Base-by-base conservation (phyloP, 2,113 vertebrate genomes). In the Accipiter cooperii region DNA sequence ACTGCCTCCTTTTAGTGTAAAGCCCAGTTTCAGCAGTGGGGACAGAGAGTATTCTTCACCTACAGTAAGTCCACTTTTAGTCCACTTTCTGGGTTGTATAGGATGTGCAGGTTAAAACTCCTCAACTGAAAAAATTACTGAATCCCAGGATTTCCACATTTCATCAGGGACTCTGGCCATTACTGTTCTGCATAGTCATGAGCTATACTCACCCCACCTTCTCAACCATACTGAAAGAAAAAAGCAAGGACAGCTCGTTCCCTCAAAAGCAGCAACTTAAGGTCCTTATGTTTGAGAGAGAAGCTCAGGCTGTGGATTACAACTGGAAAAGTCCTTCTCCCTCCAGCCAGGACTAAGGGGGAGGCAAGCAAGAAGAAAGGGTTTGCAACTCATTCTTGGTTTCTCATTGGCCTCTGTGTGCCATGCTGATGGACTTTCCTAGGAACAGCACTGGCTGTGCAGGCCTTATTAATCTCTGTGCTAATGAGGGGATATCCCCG, bases 381-480 rank as follows among this genome's bases (percentile, higher is more conserved):
- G 17, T 70, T 74, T 57, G 8, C 33, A 80, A 28, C 3, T 75
- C 51, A 3, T 52, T 63, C 26, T 51, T 57, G 18, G 14, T 42
- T 93, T 58, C 60, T 57, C 2, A 0, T 6, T n/a, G 13, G 20
- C 19, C 15, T 46, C 40, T 51, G 34, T 1, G 0, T 0, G 1
- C 5, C 5, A 0, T 26, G 40, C 12, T 44, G 40, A 24, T 9
- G 60, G 44, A 71, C 16, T 36, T 15, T 78, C 31, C 34, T 4
- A 21, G 47, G 34, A 54, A 18, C 21, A 38, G 28, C 0, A 0
- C n/a, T 55, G 51, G 17, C 31, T 61, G 34, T 22, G 42, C 12
- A 36, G 52, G 19, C 17, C 33, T 57, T 44, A 12, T 26, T 65
- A 57, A 61, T 61, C 49, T 12, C 63, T 17, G 1, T 25, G n/a